These are phyloP conservation scores for Caenorhabditis sp. DNA, from an alignment of 2,888 invertebrate species.

Conservation along the genomic window DNA sequence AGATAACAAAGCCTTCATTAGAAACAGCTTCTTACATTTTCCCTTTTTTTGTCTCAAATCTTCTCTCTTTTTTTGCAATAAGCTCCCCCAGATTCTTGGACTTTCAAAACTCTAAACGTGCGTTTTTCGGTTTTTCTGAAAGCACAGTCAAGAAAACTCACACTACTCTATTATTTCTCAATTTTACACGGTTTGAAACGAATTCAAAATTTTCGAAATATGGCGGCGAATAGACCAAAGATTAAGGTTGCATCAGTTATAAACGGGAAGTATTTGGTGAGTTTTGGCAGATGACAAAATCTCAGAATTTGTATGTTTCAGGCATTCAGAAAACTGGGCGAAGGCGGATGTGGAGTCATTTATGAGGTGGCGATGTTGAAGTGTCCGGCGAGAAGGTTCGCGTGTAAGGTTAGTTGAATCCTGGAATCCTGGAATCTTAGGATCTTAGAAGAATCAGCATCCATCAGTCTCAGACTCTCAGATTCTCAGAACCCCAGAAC, in stretches of 20 bases:
- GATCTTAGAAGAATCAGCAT: too few relatives aligned
- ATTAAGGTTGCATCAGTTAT: slow-evolving; percentile 66
- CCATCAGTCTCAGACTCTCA: too few relatives aligned
- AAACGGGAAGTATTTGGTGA: slow-evolving; percentile 64
- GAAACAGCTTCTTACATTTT: too few relatives aligned
- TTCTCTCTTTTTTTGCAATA: neutral
- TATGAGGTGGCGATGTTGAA: slow-evolving; percentile 67
- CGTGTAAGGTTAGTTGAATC: slow-evolving; percentile 53
- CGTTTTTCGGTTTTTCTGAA: too few relatives aligned
- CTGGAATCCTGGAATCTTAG: neutral
- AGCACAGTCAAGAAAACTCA: too few relatives aligned
- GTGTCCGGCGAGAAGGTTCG: slow-evolving; percentile 53
- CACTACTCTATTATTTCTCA: slow-evolving; percentile 31
- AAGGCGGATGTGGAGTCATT: slow-evolving; percentile 72
- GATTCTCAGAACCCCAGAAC: too few relatives aligned
- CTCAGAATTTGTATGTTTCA: slow-evolving; percentile 9
- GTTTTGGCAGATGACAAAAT: neutral
- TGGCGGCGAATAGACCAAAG: slow-evolving; percentile 60
- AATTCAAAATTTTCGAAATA: slow-evolving; percentile 23
- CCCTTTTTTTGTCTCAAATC: neutral
- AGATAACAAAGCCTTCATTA: too few relatives aligned
- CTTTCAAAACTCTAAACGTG: too few relatives aligned
- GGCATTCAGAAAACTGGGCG: slow-evolving; percentile 68
- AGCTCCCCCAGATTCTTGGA: too few relatives aligned
- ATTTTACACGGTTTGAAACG: neutral